These are phyloP conservation scores for Oryzias melastigma DNA, from an alignment of 2,113 vertebrate genomes.

Conservation along the genomic window DNA sequence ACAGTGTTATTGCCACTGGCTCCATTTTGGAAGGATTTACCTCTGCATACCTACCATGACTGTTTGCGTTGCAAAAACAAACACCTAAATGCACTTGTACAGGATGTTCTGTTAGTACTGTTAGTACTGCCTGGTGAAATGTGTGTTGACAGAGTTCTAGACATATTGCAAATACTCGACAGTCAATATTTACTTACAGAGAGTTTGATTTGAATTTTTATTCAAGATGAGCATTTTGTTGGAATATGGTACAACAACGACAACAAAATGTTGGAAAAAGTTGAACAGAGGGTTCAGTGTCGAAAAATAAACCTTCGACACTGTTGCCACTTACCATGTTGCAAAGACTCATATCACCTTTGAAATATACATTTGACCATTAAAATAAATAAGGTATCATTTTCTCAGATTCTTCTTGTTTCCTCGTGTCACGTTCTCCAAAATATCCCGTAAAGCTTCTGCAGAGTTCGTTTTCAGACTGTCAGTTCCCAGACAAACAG, in stretches of 20 bases:
- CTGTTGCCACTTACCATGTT: conserved; percentile 7
- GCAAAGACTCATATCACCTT: conserved; percentile 19
- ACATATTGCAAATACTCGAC: conserved; percentile 41
- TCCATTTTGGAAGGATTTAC: conserved; percentile 21
- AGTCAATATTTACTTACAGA: conserved; percentile 51
- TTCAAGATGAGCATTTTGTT: conserved; percentile 25
- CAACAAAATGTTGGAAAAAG: not conserved
- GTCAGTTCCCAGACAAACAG: conserved; percentile 47
- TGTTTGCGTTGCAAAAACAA: conserved; percentile 51
- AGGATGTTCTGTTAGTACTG: conserved; percentile 7
- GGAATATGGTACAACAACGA: conserved; percentile 31
- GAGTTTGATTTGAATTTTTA: conserved; percentile 31
- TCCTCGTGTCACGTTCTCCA: conserved; percentile 1
- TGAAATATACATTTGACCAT: conserved; percentile 21
- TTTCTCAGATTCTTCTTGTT: conserved; percentile 6
- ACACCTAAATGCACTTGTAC: conserved; percentile 35
- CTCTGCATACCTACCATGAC: conserved; percentile 19
- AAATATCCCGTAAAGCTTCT: conserved; percentile 5
- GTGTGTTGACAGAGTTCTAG: conserved; percentile 47
- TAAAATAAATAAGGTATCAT: conserved; percentile 34
- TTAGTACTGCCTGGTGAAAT: conserved; percentile 15
- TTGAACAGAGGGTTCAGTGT: not conserved
- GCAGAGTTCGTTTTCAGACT: conserved; percentile 39
- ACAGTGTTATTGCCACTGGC: conserved; percentile 17
- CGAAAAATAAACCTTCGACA: conserved; percentile 7